Evolutionary conservation across 1,140 invertebrate species (phyloP), one percentile per base, ranked within the genome.

Genomic region (Drosophila tani): DNA sequence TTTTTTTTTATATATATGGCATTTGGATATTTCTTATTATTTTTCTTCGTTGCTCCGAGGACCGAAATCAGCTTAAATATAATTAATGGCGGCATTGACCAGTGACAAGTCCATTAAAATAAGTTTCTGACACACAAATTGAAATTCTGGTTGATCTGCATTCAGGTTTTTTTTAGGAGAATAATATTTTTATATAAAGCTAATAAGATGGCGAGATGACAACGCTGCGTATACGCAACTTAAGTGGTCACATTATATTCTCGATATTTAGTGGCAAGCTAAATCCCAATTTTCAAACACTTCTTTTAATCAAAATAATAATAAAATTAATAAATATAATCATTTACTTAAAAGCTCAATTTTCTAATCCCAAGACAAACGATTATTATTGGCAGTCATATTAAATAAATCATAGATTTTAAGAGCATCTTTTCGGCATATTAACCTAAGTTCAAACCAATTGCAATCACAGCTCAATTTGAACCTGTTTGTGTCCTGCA

Each of bases 91-190:
- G 77, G 82, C 87, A 91, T 91, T 86, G 80, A 64, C 50, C 80
- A 83, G 82, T 87, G 86, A 91, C 86, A 91, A 91, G 87, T 91
- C 87, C 86, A 91, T 91, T 91, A 91, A 91, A 91, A 82, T 65
- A 46, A 55, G 27, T 74, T 56, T 51, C 8, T 29, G 65, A 19
- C 35, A 41, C 41, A 41, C 2, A 49, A 40, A 66, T 11, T 38
- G 29, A 27, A 67, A 35, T 59, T 43, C 45, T 41, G 29, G 3
- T 9, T 47, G 27, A 29, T 17, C 1, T 29, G n/a, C n/a, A 11
- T 32, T 32, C 32, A 32, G 9, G 9, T 32, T 32, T 32, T 32
- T 32, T 32, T 32, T 32, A 32, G 8, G 29, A 9, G 8, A 32
- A 32, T 9, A 8, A 32, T 32, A 32, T 32, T 2, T 29, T 29